Evolutionary conservation across 1,140 invertebrate genomes (phyloP), one percentile per base, ranked within the genome.

Genomic region (Drosophila virilis): DNA sequence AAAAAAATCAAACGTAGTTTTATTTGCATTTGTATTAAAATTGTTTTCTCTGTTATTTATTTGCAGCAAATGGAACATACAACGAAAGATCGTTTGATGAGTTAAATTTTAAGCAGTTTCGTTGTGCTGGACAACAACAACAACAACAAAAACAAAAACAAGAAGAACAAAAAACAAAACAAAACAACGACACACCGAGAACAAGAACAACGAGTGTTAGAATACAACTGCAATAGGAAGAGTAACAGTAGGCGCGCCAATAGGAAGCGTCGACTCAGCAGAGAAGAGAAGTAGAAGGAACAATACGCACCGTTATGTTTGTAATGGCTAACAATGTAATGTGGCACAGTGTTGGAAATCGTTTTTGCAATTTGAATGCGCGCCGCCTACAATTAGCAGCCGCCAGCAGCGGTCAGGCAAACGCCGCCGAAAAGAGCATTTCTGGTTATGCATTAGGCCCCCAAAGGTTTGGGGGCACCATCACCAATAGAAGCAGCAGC

Each of bases 321-420:
- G 91, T 92, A 60, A 92, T 92, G 91, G 91, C 91, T 88, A 77
- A 92, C 78, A 92, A 91, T 92, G 91, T 90, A 86, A 91, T 91
- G 90, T 88, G 80, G 82, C 77, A 86, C 78, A 88, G 80, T 88
- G 83, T 88, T 89, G 84, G 73, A 88, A 75, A 89, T 72, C 86
- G 80, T 85, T 77, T 62, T 75, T 80, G 85, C 78, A 89, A 90
- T 78, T 90, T 89, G 60, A 89, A 78, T 86, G 80, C 62, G 67
- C 70, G 75, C 83, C 77, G 55, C 65, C 58, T 67, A 69, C 69
- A 70, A 55, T 80, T 89, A 91, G 57, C 58, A 69, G 48, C 68
- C 75, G 74, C 71, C 62, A 81, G 69, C 60, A 78, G 71, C 62
- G 72, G 76, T 74, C 78, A 83, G 78, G 84, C 72, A 80, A 74